Conservation (phyloP, 2,113 vertebrate genomes). For the Pituophis catenifer region DNA sequence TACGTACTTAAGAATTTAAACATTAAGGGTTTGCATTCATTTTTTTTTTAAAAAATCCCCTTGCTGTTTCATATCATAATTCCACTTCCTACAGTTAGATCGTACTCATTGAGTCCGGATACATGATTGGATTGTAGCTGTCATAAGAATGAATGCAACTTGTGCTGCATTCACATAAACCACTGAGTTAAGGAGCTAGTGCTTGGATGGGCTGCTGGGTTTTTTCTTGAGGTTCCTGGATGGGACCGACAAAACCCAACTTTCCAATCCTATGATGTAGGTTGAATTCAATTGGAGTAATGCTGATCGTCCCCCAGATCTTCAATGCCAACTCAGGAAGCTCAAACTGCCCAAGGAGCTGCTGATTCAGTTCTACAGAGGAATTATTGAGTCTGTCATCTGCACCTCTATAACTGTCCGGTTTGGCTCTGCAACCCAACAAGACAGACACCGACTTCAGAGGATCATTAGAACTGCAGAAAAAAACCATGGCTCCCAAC, state of each 20-base stretch:
- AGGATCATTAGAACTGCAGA: too few relatives aligned
- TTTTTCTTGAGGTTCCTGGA: background rate
- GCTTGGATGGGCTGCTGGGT: background rate
- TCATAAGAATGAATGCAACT: background rate
- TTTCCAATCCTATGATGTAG: background rate
- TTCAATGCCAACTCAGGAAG: background rate
- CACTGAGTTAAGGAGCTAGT: background rate
- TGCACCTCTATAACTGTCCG: too few relatives aligned
- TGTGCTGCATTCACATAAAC: background rate
- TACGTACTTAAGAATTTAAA: background rate
- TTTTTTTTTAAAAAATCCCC: background rate
- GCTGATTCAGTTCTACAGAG: too few relatives aligned
- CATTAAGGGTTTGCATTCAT: background rate
- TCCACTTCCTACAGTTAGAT: background rate
- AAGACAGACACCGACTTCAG: too few relatives aligned
- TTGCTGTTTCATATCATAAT: background rate
- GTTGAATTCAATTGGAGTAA: background rate
- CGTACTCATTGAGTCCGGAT: background rate
- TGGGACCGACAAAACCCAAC: background rate
- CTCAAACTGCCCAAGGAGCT: too few relatives aligned
- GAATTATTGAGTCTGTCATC: too few relatives aligned
- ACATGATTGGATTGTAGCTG: background rate
- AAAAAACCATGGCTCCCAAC: too few relatives aligned
- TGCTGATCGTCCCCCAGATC: background rate
- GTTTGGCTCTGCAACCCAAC: too few relatives aligned